Evolutionary conservation across 2,113 vertebrate genomes (phyloP).

Genomic region (Glareola pratincola): DNA sequence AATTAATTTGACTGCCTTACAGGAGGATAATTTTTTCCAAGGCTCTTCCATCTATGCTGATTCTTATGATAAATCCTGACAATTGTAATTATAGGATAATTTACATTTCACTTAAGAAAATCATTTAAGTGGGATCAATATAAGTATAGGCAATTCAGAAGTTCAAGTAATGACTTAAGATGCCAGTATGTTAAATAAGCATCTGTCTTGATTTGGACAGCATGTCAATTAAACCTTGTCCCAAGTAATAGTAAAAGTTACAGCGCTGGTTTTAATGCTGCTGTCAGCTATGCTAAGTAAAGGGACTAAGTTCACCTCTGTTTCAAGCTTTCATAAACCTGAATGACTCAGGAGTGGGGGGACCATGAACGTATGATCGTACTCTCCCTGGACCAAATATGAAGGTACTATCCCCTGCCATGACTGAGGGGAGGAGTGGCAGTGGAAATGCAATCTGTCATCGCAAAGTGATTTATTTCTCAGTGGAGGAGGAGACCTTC

Average conservation of each 20-base stretch:
- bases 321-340: not conserved
- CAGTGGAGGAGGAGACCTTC: not conserved
- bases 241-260: not conserved
- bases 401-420: not conserved
- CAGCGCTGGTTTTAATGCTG: not conserved
- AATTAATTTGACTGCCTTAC: constrained; percentile 26
- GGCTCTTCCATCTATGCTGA: not conserved
- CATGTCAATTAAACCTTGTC: not conserved
- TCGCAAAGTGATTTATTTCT: not conserved
- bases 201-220: constrained; percentile 23
- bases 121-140: constrained; percentile 45
- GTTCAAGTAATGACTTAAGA: constrained; percentile 18
- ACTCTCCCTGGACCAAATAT: not conserved
- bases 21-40: not conserved
- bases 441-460: constrained; percentile 1
- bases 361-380: not conserved
- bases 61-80: constrained; percentile 23
- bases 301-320: not conserved
- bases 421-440: not conserved
- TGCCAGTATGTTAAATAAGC: constrained; percentile 22
- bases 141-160: constrained; percentile 28
- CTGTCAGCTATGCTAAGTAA: not conserved
- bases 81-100: constrained; percentile 32
- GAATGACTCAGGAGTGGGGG: not conserved
- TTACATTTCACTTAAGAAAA: constrained; percentile 45